Evolutionary conservation across 2,113 vertebrate species (phyloP).

Genomic region (Eubucco bourcierii): DNA sequence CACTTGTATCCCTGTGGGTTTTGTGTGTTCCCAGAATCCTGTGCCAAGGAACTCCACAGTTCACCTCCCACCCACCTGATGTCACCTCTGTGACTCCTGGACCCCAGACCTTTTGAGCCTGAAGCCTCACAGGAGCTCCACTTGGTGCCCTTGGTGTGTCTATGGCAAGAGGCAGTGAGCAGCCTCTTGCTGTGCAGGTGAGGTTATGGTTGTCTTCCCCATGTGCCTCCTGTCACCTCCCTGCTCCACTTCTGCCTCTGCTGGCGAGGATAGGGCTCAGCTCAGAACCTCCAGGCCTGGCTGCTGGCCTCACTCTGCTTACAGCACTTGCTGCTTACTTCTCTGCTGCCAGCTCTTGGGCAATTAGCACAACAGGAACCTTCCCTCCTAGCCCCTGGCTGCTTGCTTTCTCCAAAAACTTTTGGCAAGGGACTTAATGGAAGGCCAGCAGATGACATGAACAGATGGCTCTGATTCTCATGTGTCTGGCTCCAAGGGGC

Average conservation of each 20-base stretch:
- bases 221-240: background rate
- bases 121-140: background rate
- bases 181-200: background rate
- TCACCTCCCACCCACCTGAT: background rate
- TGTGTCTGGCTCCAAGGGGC: background rate
- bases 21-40: background rate
- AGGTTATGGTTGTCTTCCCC: background rate
- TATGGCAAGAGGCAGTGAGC: background rate
- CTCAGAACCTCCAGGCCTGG: background rate
- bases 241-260: background rate
- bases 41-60: background rate
- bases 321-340: background rate
- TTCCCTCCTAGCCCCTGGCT: background rate
- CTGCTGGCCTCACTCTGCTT: background rate
- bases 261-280: background rate
- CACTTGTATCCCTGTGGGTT: background rate
- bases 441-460: background rate
- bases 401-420: background rate
- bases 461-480: rapidly evolving
- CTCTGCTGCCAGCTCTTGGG: background rate
- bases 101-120: background rate
- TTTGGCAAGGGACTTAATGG: background rate
- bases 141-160: background rate
- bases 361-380: background rate
- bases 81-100: background rate